Evolutionary conservation across 1,140 invertebrate species (phyloP), one percentile per base, ranked within the genome.

Genomic region (Solen grandis): DNA sequence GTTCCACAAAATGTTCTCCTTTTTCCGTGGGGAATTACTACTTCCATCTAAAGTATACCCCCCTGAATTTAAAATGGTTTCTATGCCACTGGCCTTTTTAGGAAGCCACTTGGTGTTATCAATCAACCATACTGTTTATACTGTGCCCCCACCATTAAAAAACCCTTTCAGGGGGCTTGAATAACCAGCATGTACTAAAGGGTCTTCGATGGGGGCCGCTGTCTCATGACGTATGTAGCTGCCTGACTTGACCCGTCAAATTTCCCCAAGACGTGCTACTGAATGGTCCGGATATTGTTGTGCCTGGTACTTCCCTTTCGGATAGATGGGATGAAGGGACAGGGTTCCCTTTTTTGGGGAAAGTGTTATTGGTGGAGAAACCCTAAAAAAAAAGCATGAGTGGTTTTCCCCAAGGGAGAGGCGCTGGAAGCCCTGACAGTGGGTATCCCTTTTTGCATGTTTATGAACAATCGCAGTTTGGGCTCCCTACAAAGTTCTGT

Each of bases 361-460:
- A 55, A 25, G 85, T 89, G 77, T 87, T 90, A 66, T 85, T 88
- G 41, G 82, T 84, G 5, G 86, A 88, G 81, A 8, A 90, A 87
- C 41, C 86, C 86, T 16, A 84, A 87, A 82, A 90, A 90, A 66
- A 88, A 88, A 85, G 88, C 89, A 4, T 82, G 76, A 68, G 88
- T 87, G 50, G 81, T 74, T 38, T 84, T 78, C 22, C 84, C 84
- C 1, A 88, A 59, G 1, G 88, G 89, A 62, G 86, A 86, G 36
- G 89, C 73, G 68, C 89, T 89, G 22, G 85, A 77, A 27, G 87
- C 86, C 5, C 87, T 81, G 63, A 85, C 77, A 70, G 85, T 52
- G 84, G 81, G 46, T 85, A 77, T 35, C 62, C 78, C 22, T 83
- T 81, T 59, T 82, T 81, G 46, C 84, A 81, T 25, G 74, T 68